Evolutionary conservation across 2,888 invertebrate species (phyloP).

Genomic region (Eucriotettix oculatus): DNA sequence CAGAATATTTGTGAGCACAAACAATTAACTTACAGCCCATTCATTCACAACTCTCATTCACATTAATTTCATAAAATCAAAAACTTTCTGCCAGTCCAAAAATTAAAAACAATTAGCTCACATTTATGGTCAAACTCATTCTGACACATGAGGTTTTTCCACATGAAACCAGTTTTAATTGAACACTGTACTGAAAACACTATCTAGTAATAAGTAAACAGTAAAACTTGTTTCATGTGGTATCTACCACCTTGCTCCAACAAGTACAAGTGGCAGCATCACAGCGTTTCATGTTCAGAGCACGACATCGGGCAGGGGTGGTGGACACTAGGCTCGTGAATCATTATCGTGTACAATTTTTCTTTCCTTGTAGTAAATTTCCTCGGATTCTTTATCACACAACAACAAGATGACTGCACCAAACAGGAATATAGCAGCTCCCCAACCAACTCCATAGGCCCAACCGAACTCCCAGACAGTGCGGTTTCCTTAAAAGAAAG

Average conservation of each 20-base stretch:
- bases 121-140: neutral
- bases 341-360: slow-evolving; percentile 57
- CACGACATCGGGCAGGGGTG: slow-evolving; percentile 52
- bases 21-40: too few relatives aligned
- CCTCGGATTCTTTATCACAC: slow-evolving; percentile 96
- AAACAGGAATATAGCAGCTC: slow-evolving; percentile 87
- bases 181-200: neutral
- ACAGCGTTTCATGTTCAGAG: slow-evolving; percentile 27
- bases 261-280: neutral
- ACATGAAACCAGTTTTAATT: neutral
- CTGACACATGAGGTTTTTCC: neutral
- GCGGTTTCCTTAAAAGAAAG: slow-evolving; percentile 50
- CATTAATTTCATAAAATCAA: too few relatives aligned
- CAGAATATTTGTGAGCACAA: too few relatives aligned
- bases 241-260: slow-evolving; percentile 24
- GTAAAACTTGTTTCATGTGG: slow-evolving; percentile 13
- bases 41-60: too few relatives aligned
- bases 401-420: slow-evolving; percentile 84
- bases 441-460: slow-evolving; percentile 98
- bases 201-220: neutral
- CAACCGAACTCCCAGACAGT: slow-evolving; percentile 95
- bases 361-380: slow-evolving; percentile 93
- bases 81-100: too few relatives aligned
- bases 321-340: slow-evolving; percentile 43
- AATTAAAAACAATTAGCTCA: neutral